phyloP scores from a whole-genome alignment of 2,797 vertebrate genomes.

The Pagetopsis macropterus region DNA sequence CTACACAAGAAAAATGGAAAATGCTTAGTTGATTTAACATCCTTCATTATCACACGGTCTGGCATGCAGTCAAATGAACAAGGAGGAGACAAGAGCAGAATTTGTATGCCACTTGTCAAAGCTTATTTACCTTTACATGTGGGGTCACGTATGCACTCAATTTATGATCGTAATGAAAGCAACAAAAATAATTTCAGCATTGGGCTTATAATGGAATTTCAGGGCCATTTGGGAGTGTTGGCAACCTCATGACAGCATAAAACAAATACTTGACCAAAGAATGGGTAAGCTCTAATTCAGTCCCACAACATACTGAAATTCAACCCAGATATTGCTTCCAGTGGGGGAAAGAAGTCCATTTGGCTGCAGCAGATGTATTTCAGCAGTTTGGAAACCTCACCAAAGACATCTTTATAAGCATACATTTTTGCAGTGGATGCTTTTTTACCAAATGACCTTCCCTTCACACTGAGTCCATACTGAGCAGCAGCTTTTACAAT shows the following conservation, averaged over 20 bases:
- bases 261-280: conserved; percentile 65
- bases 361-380: conserved; percentile 66
- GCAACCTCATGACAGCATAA: conserved; percentile 39
- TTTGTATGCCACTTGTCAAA: conserved; percentile 39
- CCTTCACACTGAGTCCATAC: conserved; percentile 65
- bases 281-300: conserved; percentile 62
- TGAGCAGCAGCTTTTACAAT: conserved; percentile 84
- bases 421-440: conserved; percentile 72
- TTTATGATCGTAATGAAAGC: conserved; percentile 47
- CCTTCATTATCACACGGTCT: conserved; percentile 46
- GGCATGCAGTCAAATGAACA: conserved; percentile 36
- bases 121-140: conserved; percentile 43
- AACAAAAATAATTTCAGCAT: conserved; percentile 55
- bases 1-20: conserved; percentile 75
- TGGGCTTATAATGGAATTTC: conserved; percentile 55
- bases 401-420: conserved; percentile 73
- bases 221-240: conserved; percentile 30
- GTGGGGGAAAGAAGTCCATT: conserved; percentile 62
- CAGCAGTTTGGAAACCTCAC: conserved; percentile 63
- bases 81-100: conserved; percentile 40
- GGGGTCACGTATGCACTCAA: conserved; percentile 31
- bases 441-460: conserved; percentile 78
- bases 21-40: conserved; percentile 61
- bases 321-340: conserved; percentile 45
- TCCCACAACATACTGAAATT: conserved; percentile 51